Base-by-base conservation (phyloP, 2,888 invertebrate genomes). In the Clistopyga incitator region DNA sequence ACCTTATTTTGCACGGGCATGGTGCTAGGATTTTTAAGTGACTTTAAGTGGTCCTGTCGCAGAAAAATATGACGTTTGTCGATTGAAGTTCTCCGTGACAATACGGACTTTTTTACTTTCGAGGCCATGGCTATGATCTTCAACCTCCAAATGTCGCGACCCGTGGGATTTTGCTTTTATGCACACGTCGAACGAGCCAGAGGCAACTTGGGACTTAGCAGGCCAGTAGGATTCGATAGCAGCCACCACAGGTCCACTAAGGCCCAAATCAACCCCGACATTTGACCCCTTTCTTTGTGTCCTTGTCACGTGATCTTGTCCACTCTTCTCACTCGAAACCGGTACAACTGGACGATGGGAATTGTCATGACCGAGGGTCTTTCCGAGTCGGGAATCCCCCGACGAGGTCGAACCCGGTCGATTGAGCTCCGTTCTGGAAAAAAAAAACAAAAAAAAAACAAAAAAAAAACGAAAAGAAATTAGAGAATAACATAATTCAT, bases 161-260 rank as follows among this genome's bases (percentile, higher is more conserved):
- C 18, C 29, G 29, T 4, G 50, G 1, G 11, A 25, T 18, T 25
- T 18, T 25, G 8, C 47, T n/a, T 18, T 52, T n/a, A n/a, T 10
- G 47, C 42, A 38, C 42, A 38, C 8, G 79, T 34, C 20, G 82
- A 76, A 61, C 34, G 79, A 64, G 90, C 92, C 90, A 88, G 88
- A 93, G 94, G 94, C 94, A 94, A 95, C 96, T 96, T 96, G 96
- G 96, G 96, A 96, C 96, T 96, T 96, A 96, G 96, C 96, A 96
- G 96, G 96, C 96, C 96, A 96, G 96, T 96, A 96, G 96, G 95
- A 94, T 94, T 90, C 90, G 84, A 92, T 94, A 94, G 92, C 92
- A 95, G 95, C 95, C 94, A 94, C 93, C 93, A 93, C 95, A 94
- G 94, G 95, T 95, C 96, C 96, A 95, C 95, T 95, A 96, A 96